phyloP scores from a whole-genome alignment of 2,888 invertebrate genomes.

The Drosophila anomelani region DNA sequence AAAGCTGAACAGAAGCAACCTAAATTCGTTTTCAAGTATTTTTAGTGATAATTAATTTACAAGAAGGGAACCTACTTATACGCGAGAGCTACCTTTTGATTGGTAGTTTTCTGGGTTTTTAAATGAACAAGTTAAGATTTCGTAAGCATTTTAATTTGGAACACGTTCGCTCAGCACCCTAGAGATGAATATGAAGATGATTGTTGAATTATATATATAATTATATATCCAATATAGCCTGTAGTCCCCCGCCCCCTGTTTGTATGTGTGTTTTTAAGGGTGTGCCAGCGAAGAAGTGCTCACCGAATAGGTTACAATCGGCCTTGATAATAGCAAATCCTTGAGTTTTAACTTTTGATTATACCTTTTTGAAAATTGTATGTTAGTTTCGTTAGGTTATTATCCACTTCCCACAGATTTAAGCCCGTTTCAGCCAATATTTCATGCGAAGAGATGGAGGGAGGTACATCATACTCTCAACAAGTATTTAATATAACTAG shows the following conservation, averaged over 20 bases:
- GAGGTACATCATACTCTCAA: constrained; percentile 44
- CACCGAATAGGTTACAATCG: constrained; percentile 49
- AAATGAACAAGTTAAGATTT: constrained; percentile 8
- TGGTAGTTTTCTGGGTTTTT: constrained; percentile 14
- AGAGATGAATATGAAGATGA: constrained; percentile 1
- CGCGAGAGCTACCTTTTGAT: background rate
- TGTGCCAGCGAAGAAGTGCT: constrained; percentile 35
- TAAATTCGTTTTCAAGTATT: constrained; percentile 63
- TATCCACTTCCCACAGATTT: constrained; percentile 10
- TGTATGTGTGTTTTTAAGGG: constrained; percentile 12
- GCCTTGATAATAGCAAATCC: constrained; percentile 76
- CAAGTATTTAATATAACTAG: constrained; percentile 74
- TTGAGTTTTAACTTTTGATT: constrained; percentile 29
- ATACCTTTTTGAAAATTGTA: constrained; percentile 8
- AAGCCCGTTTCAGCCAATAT: constrained; percentile 25
- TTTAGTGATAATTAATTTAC: constrained; percentile 55
- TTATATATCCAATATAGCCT: constrained; percentile 17
- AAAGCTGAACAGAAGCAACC: constrained; percentile 18
- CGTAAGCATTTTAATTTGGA: constrained; percentile 14
- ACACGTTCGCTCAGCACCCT: constrained; percentile 14
- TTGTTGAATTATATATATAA: constrained; percentile 24
- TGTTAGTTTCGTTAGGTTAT: constrained; percentile 41
- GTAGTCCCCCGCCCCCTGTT: constrained; percentile 28
- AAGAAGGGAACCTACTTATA: constrained; percentile 29
- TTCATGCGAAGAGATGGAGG: constrained; percentile 29